Percentiles rank a stretch among this genome's conserved stretches.
Evolutionary conservation across 2,113 vertebrate species (phyloP).

Genomic region (Amazona vittata): DNA sequence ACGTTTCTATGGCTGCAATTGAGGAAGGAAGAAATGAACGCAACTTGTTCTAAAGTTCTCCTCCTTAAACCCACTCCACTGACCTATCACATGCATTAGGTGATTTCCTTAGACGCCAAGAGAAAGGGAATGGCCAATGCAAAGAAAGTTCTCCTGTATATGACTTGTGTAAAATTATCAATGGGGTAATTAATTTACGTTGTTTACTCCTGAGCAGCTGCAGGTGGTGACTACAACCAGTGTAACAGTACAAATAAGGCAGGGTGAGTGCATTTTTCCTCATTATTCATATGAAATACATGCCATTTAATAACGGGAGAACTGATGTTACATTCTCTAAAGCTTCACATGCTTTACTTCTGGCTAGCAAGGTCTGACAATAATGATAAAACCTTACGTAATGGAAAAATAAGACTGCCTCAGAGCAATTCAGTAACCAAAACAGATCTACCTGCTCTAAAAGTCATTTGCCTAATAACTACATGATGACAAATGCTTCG

Average conservation of each 20-base stretch:
- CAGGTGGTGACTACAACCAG: neutral
- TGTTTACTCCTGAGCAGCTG: neutral
- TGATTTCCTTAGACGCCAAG: neutral
- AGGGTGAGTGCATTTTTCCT: accelerated
- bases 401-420: neutral
- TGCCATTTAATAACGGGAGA: neutral
- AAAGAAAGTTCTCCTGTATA: neutral
- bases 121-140: neutral
- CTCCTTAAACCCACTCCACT: neutral
- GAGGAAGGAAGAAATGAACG: neutral
- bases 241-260: neutral
- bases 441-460: neutral
- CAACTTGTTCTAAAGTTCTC: neutral
- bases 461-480: neutral
- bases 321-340: neutral
- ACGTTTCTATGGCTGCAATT: accelerated
- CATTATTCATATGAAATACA: neutral
- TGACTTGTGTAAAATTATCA: neutral
- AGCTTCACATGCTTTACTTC: neutral
- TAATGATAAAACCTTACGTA: neutral
- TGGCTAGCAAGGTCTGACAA: neutral
- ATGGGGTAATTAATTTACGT: neutral
- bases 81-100: neutral
- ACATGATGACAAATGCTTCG: accelerated
- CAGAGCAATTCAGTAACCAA: neutral